Conservation (phyloP, 2,797 vertebrate species). For the Sphenopsis melanotis region DNA sequence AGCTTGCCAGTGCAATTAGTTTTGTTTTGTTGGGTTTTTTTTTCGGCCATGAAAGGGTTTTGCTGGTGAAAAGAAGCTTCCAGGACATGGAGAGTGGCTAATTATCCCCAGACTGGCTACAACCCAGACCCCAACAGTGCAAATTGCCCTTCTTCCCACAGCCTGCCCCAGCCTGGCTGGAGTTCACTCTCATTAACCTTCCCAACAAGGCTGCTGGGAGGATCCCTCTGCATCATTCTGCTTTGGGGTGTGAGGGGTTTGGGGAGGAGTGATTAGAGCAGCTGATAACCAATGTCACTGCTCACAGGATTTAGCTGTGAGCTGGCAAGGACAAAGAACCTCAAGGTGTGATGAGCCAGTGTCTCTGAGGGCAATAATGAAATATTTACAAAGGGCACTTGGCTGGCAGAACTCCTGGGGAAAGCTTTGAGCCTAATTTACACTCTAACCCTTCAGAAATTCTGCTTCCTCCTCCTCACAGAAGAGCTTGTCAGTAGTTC, state of each 20-base stretch:
- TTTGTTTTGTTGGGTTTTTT: neutral
- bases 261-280: neutral
- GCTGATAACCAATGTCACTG: neutral
- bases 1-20: conserved; percentile 1
- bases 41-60: neutral
- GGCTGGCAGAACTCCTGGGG: neutral
- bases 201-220: neutral
- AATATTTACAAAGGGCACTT: neutral
- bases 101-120: conserved; percentile 9
- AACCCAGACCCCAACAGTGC: neutral
- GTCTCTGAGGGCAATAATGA: neutral
- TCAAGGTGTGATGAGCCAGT: neutral
- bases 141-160: conserved; percentile 41
- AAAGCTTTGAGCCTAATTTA: neutral
- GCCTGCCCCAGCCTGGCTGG: neutral
- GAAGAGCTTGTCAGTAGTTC: neutral
- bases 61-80: conserved; percentile 2
- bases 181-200: neutral
- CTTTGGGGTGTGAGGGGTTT: neutral
- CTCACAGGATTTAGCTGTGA: neutral
- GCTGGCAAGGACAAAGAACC: neutral
- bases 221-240: neutral
- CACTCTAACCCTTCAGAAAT: neutral
- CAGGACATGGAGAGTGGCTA: neutral
- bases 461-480: neutral